Evolutionary conservation across 2,888 invertebrate genomes (phyloP), one percentile per base, ranked within the genome.

Genomic region (Callyntrura sp.): DNA sequence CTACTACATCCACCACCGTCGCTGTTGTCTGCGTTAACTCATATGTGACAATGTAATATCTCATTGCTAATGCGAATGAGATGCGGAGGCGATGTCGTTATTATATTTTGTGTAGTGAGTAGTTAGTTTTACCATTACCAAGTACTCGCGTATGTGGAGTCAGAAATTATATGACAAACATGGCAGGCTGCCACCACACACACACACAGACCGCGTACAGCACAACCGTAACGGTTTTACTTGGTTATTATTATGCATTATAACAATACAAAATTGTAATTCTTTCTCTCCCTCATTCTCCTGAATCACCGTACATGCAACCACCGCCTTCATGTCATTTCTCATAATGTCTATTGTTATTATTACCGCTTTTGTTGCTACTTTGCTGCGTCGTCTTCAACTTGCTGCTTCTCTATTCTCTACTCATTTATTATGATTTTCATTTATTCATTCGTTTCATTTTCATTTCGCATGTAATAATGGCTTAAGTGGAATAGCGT

Each of bases 21-120:
- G 43, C 55, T 48, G 68, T 62, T 86, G 79, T 86, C 79, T 68
- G 68, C 73, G 81, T 73, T 82, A 81, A 86, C 57, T 76, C 51
- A 48, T 68, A 68, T 87, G 68, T 87, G 87, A 87, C 81, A 81
- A 60, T 70, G 73, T 87, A 81, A 87, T 87, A 70, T 87, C 87
- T 87, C 82, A 87, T 87, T 87, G 23, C 70, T 81, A 87, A 86
- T 79, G 78, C 62, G 60, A 79, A 86, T 65, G 60, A 85, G 76
- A 85, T 85, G 79, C 45, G 60, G 68, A 85, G 70, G 57, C 48
- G 84, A 85, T 73, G 73, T 51, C 35, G 55, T 43, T 79, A 28
- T 55, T 57, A 55, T 28, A 79, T 55, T 79, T 35, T 35, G 35
- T 35, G 3, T 68, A 11, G 23, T 35, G 28, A 17, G 73, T 73